Conservation (phyloP, 2,797 vertebrate genomes). For the Zenarchopterus dispar region DNA sequence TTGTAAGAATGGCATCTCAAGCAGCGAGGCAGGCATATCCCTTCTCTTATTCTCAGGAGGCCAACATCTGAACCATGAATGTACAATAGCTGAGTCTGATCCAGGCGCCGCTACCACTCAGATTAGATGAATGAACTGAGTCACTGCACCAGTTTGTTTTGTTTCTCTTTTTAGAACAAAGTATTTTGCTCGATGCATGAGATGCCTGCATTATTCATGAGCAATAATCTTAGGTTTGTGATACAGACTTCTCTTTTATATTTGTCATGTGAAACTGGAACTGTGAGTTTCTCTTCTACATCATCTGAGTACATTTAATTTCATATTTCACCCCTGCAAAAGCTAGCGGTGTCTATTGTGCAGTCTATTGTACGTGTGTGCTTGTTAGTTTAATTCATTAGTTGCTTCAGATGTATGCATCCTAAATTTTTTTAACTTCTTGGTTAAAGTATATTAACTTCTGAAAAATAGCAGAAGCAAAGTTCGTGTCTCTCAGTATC, state of each 20-base stretch:
- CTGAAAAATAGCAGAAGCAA: too few species aligned
- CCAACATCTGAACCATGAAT: conserved; percentile 3
- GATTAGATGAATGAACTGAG: conserved; percentile 17
- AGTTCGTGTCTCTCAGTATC: too few species aligned
- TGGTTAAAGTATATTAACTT: too few species aligned
- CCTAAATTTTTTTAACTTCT: too few species aligned
- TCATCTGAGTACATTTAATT: not conserved
- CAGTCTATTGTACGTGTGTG: too few species aligned
- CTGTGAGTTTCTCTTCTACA: not conserved
- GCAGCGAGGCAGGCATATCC: not conserved
- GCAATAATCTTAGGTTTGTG: not conserved
- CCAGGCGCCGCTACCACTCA: not conserved
- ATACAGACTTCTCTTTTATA: not conserved
- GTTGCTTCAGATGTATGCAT: too few species aligned
- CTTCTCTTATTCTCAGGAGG: conserved; percentile 4
- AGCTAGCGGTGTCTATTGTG: too few species aligned
- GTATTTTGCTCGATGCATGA: not conserved
- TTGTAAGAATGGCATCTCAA: conserved; percentile 5
- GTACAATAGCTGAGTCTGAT: conserved; percentile 16
- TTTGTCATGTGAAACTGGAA: not conserved
- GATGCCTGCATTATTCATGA: not conserved
- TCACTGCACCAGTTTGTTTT: not conserved
- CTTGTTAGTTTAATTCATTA: too few species aligned
- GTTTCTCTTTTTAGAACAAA: not conserved
- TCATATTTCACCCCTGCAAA: too few species aligned